Evolutionary conservation across 2,888 invertebrate genomes (phyloP).

Genomic region (Pachliopta kotzebuea): DNA sequence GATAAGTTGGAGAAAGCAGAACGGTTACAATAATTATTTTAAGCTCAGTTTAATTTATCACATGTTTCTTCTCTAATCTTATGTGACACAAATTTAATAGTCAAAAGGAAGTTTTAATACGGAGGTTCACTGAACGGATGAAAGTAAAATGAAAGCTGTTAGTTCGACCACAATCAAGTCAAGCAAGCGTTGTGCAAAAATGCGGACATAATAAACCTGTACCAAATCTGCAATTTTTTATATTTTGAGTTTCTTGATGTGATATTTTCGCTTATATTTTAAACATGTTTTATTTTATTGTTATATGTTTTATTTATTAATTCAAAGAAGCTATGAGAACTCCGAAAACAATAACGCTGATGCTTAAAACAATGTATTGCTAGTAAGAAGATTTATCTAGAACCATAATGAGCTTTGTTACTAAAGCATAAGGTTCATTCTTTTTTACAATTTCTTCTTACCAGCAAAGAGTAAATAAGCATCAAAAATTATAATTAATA

Average conservation of each 20-base stretch:
- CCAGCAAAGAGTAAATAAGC: too few relatives aligned
- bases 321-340: too few relatives aligned
- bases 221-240: neutral
- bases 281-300: too few relatives aligned
- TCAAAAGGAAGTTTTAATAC: conserved; percentile 9
- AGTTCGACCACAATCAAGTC: conserved; percentile 9
- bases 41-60: neutral
- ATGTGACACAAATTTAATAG: neutral
- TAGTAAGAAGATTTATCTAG: too few relatives aligned
- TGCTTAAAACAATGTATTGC: too few relatives aligned
- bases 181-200: conserved; percentile 19
- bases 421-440: too few relatives aligned
- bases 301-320: neutral
- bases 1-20: neutral
- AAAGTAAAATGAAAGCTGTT: conserved; percentile 29
- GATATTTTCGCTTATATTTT: too few relatives aligned
- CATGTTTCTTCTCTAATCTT: neutral
- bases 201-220: conserved; percentile 15
- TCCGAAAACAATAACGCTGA: too few relatives aligned
- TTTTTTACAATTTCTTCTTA: too few relatives aligned
- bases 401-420: too few relatives aligned
- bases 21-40: neutral
- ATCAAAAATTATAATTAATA: too few relatives aligned
- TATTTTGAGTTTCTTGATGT: neutral
- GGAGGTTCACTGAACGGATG: conserved; percentile 16